Conservation (phyloP, 2,888 invertebrate genomes). For the Epicampocera succincta region DNA sequence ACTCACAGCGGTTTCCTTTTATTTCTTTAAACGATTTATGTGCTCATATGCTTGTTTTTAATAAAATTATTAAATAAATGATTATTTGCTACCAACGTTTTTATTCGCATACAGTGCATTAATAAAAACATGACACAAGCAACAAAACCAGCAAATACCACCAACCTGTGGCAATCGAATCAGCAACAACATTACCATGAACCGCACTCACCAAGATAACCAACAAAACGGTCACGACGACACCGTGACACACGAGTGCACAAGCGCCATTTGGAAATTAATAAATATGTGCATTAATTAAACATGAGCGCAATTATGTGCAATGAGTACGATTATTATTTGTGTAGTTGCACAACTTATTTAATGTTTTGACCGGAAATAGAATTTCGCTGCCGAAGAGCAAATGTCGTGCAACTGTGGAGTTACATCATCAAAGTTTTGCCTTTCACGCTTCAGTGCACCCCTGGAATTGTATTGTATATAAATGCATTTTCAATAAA, state of each 20-base stretch:
- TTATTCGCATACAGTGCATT: not conserved
- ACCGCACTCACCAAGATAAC: not conserved
- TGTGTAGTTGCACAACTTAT: constrained; percentile 45
- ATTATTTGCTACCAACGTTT: not conserved
- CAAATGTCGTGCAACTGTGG: no score
- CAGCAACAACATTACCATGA: not conserved
- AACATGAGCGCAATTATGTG: constrained; percentile 14
- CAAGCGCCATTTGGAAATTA: constrained; percentile 5
- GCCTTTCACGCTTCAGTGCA: no score
- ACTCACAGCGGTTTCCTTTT: no score
- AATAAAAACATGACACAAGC: constrained; percentile 2
- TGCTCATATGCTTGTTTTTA: not conserved
- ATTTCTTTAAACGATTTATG: no score
- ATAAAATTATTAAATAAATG: not conserved
- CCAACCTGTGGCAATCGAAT: not conserved
- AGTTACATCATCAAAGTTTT: no score
- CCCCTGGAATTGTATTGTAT: no score
- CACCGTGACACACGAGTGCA: no score
- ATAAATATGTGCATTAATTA: not conserved
- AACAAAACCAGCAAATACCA: not conserved
- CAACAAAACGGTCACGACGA: not conserved
- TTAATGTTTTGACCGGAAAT: not conserved
- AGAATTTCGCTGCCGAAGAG: no score
- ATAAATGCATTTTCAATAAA: no score
- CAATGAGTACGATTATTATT: constrained; percentile 8